Conservation (phyloP, 1,140 invertebrate species). For the Zaprionus vittiger region DNA sequence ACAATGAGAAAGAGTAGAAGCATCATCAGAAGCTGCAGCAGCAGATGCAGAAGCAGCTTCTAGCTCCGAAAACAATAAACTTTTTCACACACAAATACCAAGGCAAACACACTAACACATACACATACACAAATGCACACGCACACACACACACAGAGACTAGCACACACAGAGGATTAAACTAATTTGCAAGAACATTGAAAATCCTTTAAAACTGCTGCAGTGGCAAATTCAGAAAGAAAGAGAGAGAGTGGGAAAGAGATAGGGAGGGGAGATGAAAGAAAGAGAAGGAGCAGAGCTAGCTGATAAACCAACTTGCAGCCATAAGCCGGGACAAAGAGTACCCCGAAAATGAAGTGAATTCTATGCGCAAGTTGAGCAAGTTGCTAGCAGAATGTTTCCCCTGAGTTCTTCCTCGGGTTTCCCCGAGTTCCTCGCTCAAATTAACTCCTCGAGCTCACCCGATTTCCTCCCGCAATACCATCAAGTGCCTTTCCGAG, state of each 20-base stretch:
- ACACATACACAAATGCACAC: neutral
- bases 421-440: too few species aligned
- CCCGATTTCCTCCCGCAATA: neutral
- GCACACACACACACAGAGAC: constrained; percentile 17
- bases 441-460: neutral
- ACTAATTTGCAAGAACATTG: constrained; percentile 78
- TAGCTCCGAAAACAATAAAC: constrained; percentile 62
- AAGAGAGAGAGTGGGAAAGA: neutral
- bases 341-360: constrained; percentile 2
- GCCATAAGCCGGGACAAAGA: constrained; percentile 4
- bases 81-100: constrained; percentile 41
- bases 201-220: constrained; percentile 70
- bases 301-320: constrained; percentile 5
- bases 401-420: neutral
- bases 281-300: neutral
- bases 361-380: constrained; percentile 7
- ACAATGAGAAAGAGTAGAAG: constrained; percentile 26
- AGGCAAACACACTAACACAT: constrained; percentile 16
- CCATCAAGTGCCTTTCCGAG: too few species aligned
- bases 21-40: constrained; percentile 17
- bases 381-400: constrained; percentile 1
- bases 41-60: constrained; percentile 23
- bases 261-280: neutral
- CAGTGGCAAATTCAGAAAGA: constrained; percentile 7
- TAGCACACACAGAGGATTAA: constrained; percentile 50